Percentiles rank a stretch among this genome's conserved stretches.
Evolutionary conservation across 1,140 invertebrate species (phyloP).

Genomic region (Zelostemma sp.): DNA sequence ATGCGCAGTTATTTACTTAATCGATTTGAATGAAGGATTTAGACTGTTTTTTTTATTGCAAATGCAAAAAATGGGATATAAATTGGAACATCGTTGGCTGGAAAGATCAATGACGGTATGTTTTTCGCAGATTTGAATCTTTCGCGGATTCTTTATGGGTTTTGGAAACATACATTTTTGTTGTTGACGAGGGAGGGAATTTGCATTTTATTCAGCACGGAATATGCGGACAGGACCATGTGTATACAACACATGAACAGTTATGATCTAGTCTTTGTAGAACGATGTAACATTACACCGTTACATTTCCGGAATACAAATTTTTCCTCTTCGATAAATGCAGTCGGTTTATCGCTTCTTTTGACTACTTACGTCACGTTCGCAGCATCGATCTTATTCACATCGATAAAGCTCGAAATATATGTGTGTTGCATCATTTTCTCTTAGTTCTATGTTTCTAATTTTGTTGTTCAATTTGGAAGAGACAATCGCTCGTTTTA

Average conservation of each 20-base stretch:
- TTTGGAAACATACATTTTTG: conserved; percentile 26
- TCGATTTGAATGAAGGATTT: too few relatives aligned
- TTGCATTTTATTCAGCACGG: conserved; percentile 40
- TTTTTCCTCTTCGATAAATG: conserved; percentile 45
- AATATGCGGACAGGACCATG: conserved; percentile 43
- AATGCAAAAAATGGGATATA: too few relatives aligned
- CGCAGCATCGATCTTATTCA: conserved; percentile 38
- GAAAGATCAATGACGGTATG: not conserved
- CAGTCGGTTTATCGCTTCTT: conserved; percentile 39
- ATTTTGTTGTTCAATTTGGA: too few relatives aligned
- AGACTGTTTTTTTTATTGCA: too few relatives aligned
- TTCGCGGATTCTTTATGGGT: conserved; percentile 15
- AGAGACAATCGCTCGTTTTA: too few relatives aligned
- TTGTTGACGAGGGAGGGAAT: conserved; percentile 35
- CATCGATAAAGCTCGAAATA: conserved; percentile 28
- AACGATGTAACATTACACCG: conserved; percentile 49
- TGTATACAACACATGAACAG: conserved; percentile 43
- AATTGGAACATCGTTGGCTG: too few relatives aligned
- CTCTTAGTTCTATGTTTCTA: too few relatives aligned
- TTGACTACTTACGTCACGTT: conserved; percentile 33
- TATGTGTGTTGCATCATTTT: too few relatives aligned
- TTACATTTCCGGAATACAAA: conserved; percentile 45
- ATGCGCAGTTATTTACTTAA: too few relatives aligned
- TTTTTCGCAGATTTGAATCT: not conserved
- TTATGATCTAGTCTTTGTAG: conserved; percentile 45